These are phyloP conservation scores for Cylas formicarius DNA, from an alignment of 1,140 invertebrate genomes.

Conservation along the genomic window DNA sequence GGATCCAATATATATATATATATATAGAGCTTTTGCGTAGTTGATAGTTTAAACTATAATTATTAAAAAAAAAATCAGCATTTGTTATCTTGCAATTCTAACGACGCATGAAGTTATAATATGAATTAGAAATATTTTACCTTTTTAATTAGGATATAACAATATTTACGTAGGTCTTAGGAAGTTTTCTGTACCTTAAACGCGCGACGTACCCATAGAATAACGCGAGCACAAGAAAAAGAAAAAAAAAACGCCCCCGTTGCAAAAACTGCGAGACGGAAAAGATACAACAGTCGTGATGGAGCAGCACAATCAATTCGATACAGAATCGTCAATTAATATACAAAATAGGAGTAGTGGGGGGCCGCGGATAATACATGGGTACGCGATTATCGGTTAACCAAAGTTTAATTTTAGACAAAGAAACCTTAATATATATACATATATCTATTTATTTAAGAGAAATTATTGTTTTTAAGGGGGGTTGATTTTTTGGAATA, in stretches of 20 bases:
- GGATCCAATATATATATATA: too few relatives aligned
- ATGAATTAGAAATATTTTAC: conserved; percentile 16
- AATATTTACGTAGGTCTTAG: not conserved
- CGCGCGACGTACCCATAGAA: too few relatives aligned
- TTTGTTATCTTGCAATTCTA: conserved; percentile 39
- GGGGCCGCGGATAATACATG: conserved; percentile 18
- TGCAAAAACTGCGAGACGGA: too few relatives aligned
- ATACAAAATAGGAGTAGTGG: conserved; percentile 14
- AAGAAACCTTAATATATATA: conserved; percentile 25
- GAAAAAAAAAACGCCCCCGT: too few relatives aligned
- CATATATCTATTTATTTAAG: conserved; percentile 33
- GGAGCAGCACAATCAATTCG: conserved; percentile 21
- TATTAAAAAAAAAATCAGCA: conserved; percentile 24
- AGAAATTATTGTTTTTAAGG: conserved; percentile 24
- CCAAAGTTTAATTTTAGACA: conserved; percentile 37
- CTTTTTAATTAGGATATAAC: not conserved
- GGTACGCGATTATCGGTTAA: conserved; percentile 32
- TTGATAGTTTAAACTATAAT: too few relatives aligned
- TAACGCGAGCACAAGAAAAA: too few relatives aligned
- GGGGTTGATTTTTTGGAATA: conserved; percentile 21
- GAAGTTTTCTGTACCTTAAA: too few relatives aligned
- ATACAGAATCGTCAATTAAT: conserved; percentile 23
- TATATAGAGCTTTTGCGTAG: too few relatives aligned
- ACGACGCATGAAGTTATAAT: conserved; percentile 33
- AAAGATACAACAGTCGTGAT: too few relatives aligned